phyloP scores from a whole-genome alignment of 2,113 vertebrate genomes.

The Microtus richardsoni region DNA sequence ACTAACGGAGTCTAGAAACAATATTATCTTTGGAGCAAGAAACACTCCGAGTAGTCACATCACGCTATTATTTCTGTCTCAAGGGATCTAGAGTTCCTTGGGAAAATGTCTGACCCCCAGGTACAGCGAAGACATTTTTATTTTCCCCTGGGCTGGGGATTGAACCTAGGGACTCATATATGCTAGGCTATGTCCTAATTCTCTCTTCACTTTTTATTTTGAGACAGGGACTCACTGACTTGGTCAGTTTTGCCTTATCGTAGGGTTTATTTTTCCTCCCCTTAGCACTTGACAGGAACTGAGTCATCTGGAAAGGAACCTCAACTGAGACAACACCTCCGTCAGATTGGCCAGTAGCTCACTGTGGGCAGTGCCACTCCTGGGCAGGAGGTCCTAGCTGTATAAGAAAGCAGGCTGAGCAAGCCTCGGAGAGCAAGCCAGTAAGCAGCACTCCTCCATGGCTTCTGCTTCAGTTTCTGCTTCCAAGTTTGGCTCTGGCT shows the following conservation, averaged over 20 bases:
- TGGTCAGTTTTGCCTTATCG: background rate
- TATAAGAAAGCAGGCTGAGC: background rate
- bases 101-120: background rate
- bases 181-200: background rate
- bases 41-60: background rate
- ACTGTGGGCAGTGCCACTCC: background rate
- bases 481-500: background rate
- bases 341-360: background rate
- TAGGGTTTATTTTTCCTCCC: no score
- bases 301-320: background rate
- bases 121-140: background rate
- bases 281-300: background rate
- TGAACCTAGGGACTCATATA: background rate
- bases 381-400: background rate
- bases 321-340: background rate
- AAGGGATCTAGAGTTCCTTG: background rate
- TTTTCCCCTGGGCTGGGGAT: background rate
- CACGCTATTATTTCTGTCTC: background rate
- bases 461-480: background rate
- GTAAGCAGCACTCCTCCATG: background rate
- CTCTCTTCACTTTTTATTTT: background rate
- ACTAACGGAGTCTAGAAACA: background rate
- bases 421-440: background rate
- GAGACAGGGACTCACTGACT: no score
- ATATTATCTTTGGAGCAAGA: no score